phyloP scores from a whole-genome alignment of 2,113 vertebrate genomes.

The Zeus faber region DNA sequence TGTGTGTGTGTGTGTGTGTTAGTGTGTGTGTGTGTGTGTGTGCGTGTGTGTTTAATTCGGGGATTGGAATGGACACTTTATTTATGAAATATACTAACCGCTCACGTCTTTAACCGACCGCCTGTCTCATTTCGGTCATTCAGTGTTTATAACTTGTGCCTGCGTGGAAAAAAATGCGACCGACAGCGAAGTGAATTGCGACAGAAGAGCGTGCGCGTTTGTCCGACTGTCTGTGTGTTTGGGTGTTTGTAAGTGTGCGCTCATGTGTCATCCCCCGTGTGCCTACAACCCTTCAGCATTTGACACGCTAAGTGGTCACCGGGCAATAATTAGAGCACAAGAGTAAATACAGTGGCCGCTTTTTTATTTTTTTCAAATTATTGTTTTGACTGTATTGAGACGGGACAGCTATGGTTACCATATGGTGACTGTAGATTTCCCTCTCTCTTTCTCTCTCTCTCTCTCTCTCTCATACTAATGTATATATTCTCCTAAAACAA shows the following conservation, averaged over 20 bases:
- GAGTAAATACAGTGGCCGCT: slow-evolving; percentile 51
- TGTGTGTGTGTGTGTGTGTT: no score
- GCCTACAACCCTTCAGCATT: slow-evolving; percentile 16
- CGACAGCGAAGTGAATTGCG: neutral
- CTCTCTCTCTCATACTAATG: neutral
- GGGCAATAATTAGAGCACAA: slow-evolving; percentile 48
- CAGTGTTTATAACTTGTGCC: slow-evolving; percentile 16
- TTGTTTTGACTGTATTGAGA: slow-evolving; percentile 18
- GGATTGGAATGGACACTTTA: neutral
- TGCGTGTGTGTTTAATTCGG: neutral
- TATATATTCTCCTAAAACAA: neutral
- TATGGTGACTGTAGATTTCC: slow-evolving; percentile 23
- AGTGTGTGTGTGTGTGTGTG: neutral
- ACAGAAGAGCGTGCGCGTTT: neutral
- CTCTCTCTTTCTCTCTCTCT: neutral
- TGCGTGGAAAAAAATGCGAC: neutral
- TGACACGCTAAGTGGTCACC: slow-evolving; percentile 45
- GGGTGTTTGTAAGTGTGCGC: slow-evolving; percentile 10
- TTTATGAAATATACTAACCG: neutral
- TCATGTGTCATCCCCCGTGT: slow-evolving; percentile 14
- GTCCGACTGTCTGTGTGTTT: slow-evolving; percentile 8
- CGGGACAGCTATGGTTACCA: slow-evolving; percentile 31
- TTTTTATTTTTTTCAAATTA: slow-evolving; percentile 27
- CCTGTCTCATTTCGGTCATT: slow-evolving; percentile 1
- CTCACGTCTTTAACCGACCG: slow-evolving; percentile 33